Conservation (phyloP, 2,797 vertebrate species). For the Pseudomugil gertrudae region DNA sequence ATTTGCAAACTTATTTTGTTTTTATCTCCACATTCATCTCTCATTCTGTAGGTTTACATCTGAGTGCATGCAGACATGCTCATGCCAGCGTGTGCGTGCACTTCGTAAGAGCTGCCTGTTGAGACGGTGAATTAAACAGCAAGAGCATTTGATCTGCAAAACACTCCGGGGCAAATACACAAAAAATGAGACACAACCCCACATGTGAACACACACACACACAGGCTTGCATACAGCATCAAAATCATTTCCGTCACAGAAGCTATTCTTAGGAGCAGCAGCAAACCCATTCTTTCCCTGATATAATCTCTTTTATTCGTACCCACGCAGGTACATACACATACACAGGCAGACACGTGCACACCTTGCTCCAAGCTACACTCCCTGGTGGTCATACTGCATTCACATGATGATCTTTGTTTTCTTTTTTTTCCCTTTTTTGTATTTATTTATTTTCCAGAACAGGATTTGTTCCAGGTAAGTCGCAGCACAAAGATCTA, state of each 20-base stretch:
- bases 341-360: slow-evolving; percentile 10
- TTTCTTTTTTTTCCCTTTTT: slow-evolving; percentile 24
- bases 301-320: slow-evolving; percentile 74
- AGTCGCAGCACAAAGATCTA: slow-evolving; percentile 55
- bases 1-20: slow-evolving; percentile 61
- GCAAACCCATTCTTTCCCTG: slow-evolving; percentile 66
- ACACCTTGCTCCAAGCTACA: slow-evolving; percentile 49
- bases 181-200: slow-evolving; percentile 14
- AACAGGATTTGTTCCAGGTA: slow-evolving; percentile 76
- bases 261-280: slow-evolving; percentile 79
- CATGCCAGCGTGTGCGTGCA: slow-evolving; percentile 52
- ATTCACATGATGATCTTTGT: slow-evolving; percentile 65
- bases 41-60: slow-evolving; percentile 58
- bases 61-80: slow-evolving; percentile 48
- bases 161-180: slow-evolving; percentile 72
- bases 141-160: slow-evolving; percentile 80
- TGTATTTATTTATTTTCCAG: slow-evolving; percentile 31
- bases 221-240: slow-evolving; percentile 64
- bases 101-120: slow-evolving; percentile 75
- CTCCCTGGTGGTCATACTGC: slow-evolving; percentile 67
- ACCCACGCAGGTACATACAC: slow-evolving; percentile 24
- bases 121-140: slow-evolving; percentile 81
- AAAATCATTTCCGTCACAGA: slow-evolving; percentile 79
- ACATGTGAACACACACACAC: slow-evolving; percentile 31
- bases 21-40: slow-evolving; percentile 65